phyloP scores from a whole-genome alignment of 2,888 invertebrate species.

The Latrodectus hesperus region DNA sequence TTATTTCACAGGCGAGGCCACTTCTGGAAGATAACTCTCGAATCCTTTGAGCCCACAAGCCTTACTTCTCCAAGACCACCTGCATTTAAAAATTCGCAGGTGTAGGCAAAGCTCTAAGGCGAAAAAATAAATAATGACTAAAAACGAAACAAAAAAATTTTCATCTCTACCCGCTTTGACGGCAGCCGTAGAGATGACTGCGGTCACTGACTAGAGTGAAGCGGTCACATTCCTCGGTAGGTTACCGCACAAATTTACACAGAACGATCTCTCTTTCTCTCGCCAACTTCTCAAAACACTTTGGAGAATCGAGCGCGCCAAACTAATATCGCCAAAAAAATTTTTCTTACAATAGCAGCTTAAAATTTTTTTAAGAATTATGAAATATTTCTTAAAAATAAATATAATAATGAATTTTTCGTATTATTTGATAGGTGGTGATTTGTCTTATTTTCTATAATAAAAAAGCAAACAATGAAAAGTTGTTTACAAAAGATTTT shows the following conservation, averaged over 20 bases:
- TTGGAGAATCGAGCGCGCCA: conserved; percentile 7
- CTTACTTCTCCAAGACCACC: conserved; percentile 35
- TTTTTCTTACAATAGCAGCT: no score
- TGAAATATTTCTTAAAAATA: no score
- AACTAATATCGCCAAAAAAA: neutral
- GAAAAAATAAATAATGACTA: conserved; percentile 53
- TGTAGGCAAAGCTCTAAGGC: conserved; percentile 61
- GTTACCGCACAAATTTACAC: conserved; percentile 37
- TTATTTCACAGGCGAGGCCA: no score
- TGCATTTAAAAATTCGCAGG: conserved; percentile 61
- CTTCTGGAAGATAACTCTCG: neutral
- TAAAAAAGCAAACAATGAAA: neutral
- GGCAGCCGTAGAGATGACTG: conserved; percentile 33
- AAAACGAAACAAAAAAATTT: conserved; percentile 41
- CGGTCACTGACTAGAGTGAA: conserved; percentile 53
- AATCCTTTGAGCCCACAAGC: conserved; percentile 46
- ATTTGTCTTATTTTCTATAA: conserved; percentile 12
- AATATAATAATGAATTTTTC: no score
- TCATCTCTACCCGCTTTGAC: conserved; percentile 43
- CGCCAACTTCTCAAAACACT: conserved; percentile 37
- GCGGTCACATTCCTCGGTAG: conserved; percentile 52
- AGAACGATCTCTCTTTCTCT: conserved; percentile 37
- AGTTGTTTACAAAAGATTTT: neutral
- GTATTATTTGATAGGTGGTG: neutral
- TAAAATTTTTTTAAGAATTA: no score